These are phyloP conservation scores for Nebria salina DNA, from an alignment of 2,888 invertebrate genomes.

Conservation along the genomic window DNA sequence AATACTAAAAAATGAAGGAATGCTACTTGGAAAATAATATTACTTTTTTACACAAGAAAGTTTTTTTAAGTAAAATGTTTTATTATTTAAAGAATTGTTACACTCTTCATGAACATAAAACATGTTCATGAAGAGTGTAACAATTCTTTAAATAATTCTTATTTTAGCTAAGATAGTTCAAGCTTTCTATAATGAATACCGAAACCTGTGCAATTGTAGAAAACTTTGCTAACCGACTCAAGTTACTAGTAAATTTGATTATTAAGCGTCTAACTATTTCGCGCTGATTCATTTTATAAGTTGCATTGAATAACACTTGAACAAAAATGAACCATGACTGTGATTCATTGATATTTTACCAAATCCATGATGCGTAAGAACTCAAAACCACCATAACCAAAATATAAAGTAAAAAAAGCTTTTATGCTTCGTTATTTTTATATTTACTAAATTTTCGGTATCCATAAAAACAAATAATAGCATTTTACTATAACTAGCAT, in stretches of 20 bases:
- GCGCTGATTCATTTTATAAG: conserved; percentile 27
- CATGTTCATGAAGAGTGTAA: neutral
- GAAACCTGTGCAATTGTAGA: neutral
- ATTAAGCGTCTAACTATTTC: conserved; percentile 23
- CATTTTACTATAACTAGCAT: too few species aligned
- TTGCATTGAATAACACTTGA: neutral
- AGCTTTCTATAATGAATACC: neutral
- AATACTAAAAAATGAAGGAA: conserved; percentile 1
- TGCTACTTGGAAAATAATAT: neutral
- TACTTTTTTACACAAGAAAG: neutral
- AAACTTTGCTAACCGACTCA: neutral
- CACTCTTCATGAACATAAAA: too few species aligned
- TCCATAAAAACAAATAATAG: too few species aligned
- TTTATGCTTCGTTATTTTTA: too few species aligned
- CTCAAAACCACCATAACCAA: too few species aligned
- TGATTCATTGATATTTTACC: neutral
- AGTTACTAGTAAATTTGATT: neutral
- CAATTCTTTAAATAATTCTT: neutral
- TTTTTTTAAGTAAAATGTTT: too few species aligned
- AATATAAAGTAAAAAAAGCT: too few species aligned
- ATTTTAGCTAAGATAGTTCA: too few species aligned
- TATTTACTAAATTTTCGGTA: too few species aligned
- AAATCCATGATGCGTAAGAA: too few species aligned
- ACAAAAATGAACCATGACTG: neutral
- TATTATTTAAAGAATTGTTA: too few species aligned